Evolutionary conservation across 1,140 invertebrate species (phyloP).

Genomic region (Eueides isabella): DNA sequence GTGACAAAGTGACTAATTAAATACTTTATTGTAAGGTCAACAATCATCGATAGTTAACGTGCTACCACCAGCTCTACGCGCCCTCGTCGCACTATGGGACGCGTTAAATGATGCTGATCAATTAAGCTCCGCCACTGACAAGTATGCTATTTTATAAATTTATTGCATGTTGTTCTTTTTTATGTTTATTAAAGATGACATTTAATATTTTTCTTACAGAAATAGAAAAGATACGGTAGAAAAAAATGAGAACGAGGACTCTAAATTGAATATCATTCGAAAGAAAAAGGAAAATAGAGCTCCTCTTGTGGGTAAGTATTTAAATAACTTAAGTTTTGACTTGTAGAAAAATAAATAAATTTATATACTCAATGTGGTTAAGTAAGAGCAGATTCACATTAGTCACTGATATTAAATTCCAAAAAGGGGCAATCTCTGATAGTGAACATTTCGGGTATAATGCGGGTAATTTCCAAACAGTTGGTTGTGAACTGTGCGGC

Average conservation of each 20-base stretch:
- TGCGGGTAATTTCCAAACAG: constrained; percentile 46
- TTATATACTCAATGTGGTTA: too few relatives aligned
- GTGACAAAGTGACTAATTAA: not conserved
- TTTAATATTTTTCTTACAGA: constrained; percentile 37
- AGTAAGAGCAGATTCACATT: too few relatives aligned
- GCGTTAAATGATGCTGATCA: constrained; percentile 85
- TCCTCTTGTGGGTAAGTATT: constrained; percentile 55
- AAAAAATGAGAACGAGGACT: constrained; percentile 64
- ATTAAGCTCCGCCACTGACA: constrained; percentile 60
- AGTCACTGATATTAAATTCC: too few relatives aligned
- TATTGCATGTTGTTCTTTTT: not conserved
- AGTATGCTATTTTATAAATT: constrained; percentile 45
- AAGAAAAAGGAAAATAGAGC: constrained; percentile 60
- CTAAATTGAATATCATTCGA: constrained; percentile 44
- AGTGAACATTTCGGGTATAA: too few relatives aligned
- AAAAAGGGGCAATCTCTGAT: too few relatives aligned
- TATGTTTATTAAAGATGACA: not conserved
- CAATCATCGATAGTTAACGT: constrained; percentile 85
- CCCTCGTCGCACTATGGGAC: constrained; percentile 94
- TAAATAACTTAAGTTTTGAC: too few relatives aligned
- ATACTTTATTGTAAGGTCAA: not conserved
- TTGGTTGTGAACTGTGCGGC: constrained; percentile 94
- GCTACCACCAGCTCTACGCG: constrained; percentile 93
- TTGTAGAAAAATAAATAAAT: too few relatives aligned
- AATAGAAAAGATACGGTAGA: constrained; percentile 50